Conservation (phyloP, 2,113 vertebrate genomes). For the Narcine bancroftii region DNA sequence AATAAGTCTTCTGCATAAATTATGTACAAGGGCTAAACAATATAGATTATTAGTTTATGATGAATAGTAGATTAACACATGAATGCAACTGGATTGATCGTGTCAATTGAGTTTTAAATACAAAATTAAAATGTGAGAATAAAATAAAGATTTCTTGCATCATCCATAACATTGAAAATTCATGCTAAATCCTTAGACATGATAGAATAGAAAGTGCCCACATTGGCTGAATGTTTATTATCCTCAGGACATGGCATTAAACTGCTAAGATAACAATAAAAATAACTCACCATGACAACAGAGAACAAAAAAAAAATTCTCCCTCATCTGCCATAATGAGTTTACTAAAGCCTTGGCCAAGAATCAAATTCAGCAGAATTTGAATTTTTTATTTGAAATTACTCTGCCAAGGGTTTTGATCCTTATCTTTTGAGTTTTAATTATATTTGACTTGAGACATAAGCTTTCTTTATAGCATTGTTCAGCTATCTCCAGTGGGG, state of each 20-base stretch:
- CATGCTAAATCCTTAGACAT: background rate
- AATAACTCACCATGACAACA: conserved; percentile 15
- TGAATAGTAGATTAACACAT: background rate
- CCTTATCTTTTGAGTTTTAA: background rate
- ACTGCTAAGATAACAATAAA: conserved; percentile 22
- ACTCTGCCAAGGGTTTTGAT: background rate
- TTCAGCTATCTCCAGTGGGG: background rate
- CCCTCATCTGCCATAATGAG: background rate
- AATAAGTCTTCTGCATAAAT: background rate
- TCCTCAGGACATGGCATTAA: background rate
- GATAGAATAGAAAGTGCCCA: background rate
- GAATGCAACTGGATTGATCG: background rate
- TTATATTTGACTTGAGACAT: background rate
- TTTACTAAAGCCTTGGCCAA: background rate
- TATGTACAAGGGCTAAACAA: background rate
- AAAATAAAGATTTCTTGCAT: background rate
- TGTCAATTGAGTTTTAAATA: background rate
- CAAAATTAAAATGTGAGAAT: background rate
- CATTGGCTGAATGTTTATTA: background rate
- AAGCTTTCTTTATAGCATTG: conserved; percentile 7
- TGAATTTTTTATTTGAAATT: background rate
- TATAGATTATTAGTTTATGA: background rate
- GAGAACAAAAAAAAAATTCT: background rate
- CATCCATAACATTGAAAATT: background rate
- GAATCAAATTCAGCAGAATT: background rate